Percentiles rank a stretch among this genome's conserved stretches.
Conservation (phyloP, 1,140 invertebrate genomes). For the Meloidogyne hapla region DNA sequence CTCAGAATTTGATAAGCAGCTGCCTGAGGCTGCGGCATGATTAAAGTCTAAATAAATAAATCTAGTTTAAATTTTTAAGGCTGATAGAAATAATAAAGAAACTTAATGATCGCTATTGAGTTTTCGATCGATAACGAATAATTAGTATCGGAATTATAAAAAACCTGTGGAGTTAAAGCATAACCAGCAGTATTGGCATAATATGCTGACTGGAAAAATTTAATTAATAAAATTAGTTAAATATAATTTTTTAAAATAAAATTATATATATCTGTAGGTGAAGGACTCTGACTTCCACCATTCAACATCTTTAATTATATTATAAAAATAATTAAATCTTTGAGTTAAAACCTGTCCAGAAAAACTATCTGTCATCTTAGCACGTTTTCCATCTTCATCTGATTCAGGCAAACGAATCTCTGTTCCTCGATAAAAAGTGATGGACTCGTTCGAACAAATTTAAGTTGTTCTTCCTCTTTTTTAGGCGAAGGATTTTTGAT, state of each 20-base stretch:
- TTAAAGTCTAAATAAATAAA: neutral
- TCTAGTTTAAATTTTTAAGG: too few species aligned
- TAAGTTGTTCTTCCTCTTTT: neutral
- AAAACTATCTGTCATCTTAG: neutral
- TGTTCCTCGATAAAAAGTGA: neutral
- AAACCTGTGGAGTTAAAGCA: neutral
- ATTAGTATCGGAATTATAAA: too few species aligned
- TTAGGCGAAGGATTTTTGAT: neutral
- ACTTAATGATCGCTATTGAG: too few species aligned
- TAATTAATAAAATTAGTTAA: too few species aligned
- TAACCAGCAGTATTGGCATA: neutral
- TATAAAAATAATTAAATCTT: neutral
- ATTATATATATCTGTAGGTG: neutral
- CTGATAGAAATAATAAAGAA: too few species aligned
- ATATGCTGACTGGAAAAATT: neutral
- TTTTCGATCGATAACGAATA: too few species aligned
- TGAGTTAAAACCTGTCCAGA: neutral
- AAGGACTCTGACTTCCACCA: neutral
- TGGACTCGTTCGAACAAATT: neutral
- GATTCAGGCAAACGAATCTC: neutral
- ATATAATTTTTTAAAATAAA: too few species aligned
- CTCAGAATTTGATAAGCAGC: neutral
- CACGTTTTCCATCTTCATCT: neutral
- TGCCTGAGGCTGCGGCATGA: neutral
- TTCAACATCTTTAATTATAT: neutral